Base-by-base conservation (phyloP, 2,888 invertebrate species). In the Ophioninae sp. region DNA sequence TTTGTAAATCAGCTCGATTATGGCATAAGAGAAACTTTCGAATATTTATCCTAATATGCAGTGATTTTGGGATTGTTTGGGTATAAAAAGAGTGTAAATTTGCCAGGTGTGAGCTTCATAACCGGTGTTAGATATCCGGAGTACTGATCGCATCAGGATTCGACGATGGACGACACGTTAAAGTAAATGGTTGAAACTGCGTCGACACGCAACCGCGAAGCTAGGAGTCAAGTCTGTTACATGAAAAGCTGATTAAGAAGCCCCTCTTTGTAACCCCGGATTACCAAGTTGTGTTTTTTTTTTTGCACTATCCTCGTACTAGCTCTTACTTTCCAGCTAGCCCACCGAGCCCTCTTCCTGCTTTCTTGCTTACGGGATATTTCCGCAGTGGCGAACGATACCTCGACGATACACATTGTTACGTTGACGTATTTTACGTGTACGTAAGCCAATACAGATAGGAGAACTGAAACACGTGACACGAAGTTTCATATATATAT, bases 221-320 rank as follows among this genome's bases (percentile, higher is more conserved):
- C 81, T 83, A 86, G 86, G 86, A 84, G 88, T 89, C 88, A 87
- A 88, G 88, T 89, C 85, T 82, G 88, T 91, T 91, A 91, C 89
- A 88, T 91, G 89, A 91, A 91, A 91, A 91, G 88, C 86, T 85
- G 90, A 89, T 92, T 89, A 89, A 86, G 91, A 92, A 92, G 90
- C 90, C 92, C 86, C 85, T 82, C 82, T 84, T 80, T 86, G 86
- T 82, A 82, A 82, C 82, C 79, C 82, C 64, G 85, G 87, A 86
- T 89, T 86, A 86, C 76, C 61, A 84, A 87, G 87, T 90, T 86
- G 85, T 86, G 78, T 82, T 75, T 83, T 77, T 80, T 75, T 59
- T 76, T 68, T 73, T 41, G 20, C 61, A 69, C 65, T 21, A 20
- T 73, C 50, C 39, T 13, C 39, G 69, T 41, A 8, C 73, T 56